phyloP scores from a whole-genome alignment of 1,140 invertebrate genomes.

The Aphis craccivora region DNA sequence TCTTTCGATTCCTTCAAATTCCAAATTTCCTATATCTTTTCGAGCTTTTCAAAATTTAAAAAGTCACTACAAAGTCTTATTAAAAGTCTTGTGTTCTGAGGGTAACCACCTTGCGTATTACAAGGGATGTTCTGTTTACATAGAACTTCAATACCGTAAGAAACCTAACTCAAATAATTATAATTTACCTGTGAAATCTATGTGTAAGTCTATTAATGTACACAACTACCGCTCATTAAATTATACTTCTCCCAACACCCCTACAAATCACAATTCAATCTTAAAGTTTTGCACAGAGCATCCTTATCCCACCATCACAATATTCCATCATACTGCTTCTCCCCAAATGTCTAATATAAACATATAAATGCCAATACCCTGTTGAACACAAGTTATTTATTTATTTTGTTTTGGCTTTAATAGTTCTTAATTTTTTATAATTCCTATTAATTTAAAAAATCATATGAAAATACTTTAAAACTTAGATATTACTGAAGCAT shows the following conservation, averaged over 20 bases:
- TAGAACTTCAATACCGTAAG: neutral
- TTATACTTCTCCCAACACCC: neutral
- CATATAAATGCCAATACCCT: neutral
- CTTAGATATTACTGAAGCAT: too few relatives aligned
- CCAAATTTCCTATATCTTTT: too few relatives aligned
- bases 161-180: neutral
- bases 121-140: neutral
- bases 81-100: too few relatives aligned
- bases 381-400: neutral
- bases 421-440: neutral
- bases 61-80: too few relatives aligned
- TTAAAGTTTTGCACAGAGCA: neutral
- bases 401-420: too few relatives aligned
- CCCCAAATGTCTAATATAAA: neutral
- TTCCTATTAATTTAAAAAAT: neutral
- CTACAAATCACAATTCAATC: neutral
- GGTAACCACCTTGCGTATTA: neutral
- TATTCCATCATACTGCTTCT: neutral
- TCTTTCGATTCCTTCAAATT: too few relatives aligned
- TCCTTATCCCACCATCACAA: too few relatives aligned
- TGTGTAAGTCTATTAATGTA: neutral
- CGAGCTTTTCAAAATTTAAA: too few relatives aligned
- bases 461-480: neutral
- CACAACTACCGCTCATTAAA: neutral
- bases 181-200: neutral